A percentile compares a stretch with the other conserved stretches of the same genome.
These are phyloP conservation scores for Drosophila percnosoma DNA, from an alignment of 2,888 invertebrate genomes.

Conservation along the genomic window DNA sequence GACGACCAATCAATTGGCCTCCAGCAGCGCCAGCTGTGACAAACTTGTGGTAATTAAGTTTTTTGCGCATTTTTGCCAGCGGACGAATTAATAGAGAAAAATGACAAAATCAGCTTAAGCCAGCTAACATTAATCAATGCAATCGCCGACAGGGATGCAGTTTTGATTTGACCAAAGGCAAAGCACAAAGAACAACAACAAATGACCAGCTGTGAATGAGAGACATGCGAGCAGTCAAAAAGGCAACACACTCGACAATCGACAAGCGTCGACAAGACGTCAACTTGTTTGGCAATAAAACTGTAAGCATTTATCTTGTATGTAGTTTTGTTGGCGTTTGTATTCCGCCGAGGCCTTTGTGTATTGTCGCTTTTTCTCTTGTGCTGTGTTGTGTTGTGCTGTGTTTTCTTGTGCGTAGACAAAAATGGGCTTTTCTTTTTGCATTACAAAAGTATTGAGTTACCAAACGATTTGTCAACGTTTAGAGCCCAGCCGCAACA, in stretches of 20 bases:
- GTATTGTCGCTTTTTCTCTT: slow-evolving; percentile 44
- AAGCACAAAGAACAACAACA: slow-evolving; percentile 25
- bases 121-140: slow-evolving; percentile 67
- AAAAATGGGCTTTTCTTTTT: slow-evolving; percentile 71
- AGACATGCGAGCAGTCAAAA: slow-evolving; percentile 32
- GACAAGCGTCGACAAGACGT: slow-evolving; percentile 61
- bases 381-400: slow-evolving; percentile 12
- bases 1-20: slow-evolving; percentile 53
- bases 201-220: slow-evolving; percentile 36
- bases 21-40: slow-evolving; percentile 75
- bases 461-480: slow-evolving; percentile 80
- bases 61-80: slow-evolving; percentile 33
- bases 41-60: slow-evolving; percentile 73
- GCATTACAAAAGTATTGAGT: slow-evolving; percentile 79
- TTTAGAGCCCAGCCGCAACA: slow-evolving; percentile 51
- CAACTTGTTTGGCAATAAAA: slow-evolving; percentile 79
- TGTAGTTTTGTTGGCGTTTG: slow-evolving; percentile 35
- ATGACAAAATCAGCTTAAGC: neutral
- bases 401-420: slow-evolving; percentile 64
- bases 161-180: slow-evolving; percentile 36
- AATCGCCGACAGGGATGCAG: slow-evolving; percentile 65
- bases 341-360: slow-evolving; percentile 34
- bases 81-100: slow-evolving; percentile 51
- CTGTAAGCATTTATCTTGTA: slow-evolving; percentile 80
- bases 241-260: slow-evolving; percentile 26